These are phyloP conservation scores for Acipenser oxyrinchus DNA, from an alignment of 2,797 vertebrate species.

Conservation along the genomic window DNA sequence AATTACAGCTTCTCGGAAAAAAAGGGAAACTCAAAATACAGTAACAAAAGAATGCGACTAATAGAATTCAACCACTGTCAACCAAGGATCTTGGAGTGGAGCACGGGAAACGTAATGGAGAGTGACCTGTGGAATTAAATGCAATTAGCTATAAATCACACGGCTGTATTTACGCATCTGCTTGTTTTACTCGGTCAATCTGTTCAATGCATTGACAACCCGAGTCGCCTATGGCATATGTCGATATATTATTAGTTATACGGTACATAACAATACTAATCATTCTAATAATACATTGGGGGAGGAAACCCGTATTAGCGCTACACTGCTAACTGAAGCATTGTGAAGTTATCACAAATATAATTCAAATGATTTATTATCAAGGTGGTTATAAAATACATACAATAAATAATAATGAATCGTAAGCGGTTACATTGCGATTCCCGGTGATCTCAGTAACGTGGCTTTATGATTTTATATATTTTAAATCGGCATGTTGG, in stretches of 20 bases:
- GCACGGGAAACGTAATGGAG: background rate
- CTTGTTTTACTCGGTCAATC: background rate
- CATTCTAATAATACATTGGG: too few relatives aligned
- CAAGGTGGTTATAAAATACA: too few relatives aligned
- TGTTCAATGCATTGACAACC: background rate
- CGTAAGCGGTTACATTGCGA: too few relatives aligned
- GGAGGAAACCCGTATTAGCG: too few relatives aligned
- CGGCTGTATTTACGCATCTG: background rate
- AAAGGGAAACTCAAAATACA: slow-evolving; percentile 24
- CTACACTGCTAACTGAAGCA: too few relatives aligned
- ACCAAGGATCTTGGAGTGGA: background rate
- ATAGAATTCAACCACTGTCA: background rate
- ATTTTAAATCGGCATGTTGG: too few relatives aligned
- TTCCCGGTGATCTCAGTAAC: too few relatives aligned
- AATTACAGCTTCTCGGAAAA: slow-evolving; percentile 36
- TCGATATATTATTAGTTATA: background rate
- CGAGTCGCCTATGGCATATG: background rate
- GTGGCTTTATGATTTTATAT: too few relatives aligned
- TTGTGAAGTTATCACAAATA: too few relatives aligned
- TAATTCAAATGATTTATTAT: too few relatives aligned
- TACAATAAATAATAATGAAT: too few relatives aligned
- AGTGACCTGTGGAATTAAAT: background rate
- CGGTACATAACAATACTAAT: too few relatives aligned
- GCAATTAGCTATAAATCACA: background rate
- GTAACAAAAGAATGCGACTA: slow-evolving; percentile 11